Evolutionary conservation across 2,113 vertebrate species (phyloP).

Genomic region (Felis chaus): DNA sequence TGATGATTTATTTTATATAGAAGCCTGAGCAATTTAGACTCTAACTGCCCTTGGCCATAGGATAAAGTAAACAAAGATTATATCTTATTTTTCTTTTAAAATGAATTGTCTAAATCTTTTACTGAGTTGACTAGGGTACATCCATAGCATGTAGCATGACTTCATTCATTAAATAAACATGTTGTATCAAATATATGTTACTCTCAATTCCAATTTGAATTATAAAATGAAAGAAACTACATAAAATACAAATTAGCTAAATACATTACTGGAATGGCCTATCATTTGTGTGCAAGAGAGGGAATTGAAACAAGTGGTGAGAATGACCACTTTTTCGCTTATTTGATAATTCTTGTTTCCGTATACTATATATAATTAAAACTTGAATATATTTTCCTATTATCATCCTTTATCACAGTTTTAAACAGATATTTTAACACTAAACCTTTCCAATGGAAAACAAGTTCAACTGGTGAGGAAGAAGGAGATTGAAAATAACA

Average conservation of each 20-base stretch:
- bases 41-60: not conserved
- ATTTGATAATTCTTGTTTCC: not conserved
- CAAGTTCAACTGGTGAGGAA: not conserved
- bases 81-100: not conserved
- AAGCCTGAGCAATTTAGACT: not conserved
- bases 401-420: not conserved
- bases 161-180: not conserved
- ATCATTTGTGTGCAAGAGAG: not conserved
- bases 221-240: not conserved
- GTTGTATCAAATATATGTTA: not conserved
- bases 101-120: not conserved
- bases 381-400: not conserved
- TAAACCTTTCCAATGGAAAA: not conserved
- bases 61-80: not conserved
- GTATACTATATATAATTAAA: not conserved
- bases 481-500: not conserved
- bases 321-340: not conserved
- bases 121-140: not conserved
- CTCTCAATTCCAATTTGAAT: not conserved
- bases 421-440: not conserved
- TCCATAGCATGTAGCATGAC: not conserved
- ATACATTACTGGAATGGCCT: not conserved
- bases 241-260: not conserved
- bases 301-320: not conserved
- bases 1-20: not conserved